phyloP scores from a whole-genome alignment of 2,888 invertebrate species.

The Aricia artaxerxes region DNA sequence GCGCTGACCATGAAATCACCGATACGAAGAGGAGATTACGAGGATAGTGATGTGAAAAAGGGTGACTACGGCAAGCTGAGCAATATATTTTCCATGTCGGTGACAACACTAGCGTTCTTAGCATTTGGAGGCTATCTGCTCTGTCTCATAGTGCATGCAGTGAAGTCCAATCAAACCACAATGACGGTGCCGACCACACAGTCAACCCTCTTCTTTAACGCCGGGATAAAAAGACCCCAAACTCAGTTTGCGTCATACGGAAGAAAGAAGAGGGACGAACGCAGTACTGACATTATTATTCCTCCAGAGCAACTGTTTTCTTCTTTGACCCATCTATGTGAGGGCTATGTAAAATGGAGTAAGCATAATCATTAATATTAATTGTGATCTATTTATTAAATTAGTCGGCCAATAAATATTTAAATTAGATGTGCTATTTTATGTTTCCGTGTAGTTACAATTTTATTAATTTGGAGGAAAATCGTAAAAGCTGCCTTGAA shows the following conservation, averaged over 20 bases:
- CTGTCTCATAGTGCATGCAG: constrained; percentile 87
- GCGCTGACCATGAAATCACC: constrained; percentile 67
- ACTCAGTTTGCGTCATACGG: constrained; percentile 65
- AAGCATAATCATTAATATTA: constrained; percentile 40
- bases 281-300: constrained; percentile 25
- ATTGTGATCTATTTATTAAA: not conserved
- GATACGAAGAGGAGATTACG: constrained; percentile 68
- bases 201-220: constrained; percentile 62
- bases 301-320: constrained; percentile 12
- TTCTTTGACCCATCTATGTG: constrained; percentile 59
- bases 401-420: constrained; percentile 11
- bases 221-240: constrained; percentile 70
- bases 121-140: constrained; percentile 92
- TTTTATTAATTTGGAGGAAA: not conserved
- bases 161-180: constrained; percentile 82
- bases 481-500: constrained; percentile 5
- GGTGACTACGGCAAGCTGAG: constrained; percentile 83
- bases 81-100: constrained; percentile 87
- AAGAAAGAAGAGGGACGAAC: constrained; percentile 51
- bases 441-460: not conserved
- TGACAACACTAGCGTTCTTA: constrained; percentile 89
- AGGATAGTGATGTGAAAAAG: constrained; percentile 71
- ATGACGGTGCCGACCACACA: constrained; percentile 52
- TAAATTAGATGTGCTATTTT: constrained; percentile 1
- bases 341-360: constrained; percentile 79